Conservation (phyloP, 1,140 invertebrate species). For the Vanessa atalanta region DNA sequence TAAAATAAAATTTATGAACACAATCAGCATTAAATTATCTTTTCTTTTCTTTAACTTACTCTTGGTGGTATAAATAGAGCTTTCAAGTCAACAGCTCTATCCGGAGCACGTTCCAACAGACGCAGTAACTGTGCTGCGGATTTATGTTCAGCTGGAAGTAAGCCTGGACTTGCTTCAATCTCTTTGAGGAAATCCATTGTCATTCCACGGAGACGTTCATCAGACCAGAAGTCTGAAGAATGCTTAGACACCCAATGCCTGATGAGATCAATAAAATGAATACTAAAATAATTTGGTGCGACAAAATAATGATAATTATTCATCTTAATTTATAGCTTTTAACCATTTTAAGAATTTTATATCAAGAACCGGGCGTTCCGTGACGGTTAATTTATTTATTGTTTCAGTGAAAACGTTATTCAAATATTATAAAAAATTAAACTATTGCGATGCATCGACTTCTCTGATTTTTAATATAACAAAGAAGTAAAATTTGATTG, state of each 20-base stretch:
- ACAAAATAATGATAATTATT: no score
- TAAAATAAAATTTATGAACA: no score
- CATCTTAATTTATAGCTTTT: no score
- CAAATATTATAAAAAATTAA: no score
- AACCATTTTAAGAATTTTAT: no score
- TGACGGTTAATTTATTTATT: no score
- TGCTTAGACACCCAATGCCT: slow-evolving; percentile 87
- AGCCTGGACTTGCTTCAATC: slow-evolving; percentile 90
- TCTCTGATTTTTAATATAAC: no score
- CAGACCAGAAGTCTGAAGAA: slow-evolving; percentile 91
- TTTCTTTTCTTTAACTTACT: slow-evolving; percentile 82
- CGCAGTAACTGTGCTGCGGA: slow-evolving; percentile 91
- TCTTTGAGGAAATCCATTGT: slow-evolving; percentile 95
- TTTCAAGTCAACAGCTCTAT: slow-evolving; percentile 83
- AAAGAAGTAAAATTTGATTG: no score
- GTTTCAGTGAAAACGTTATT: no score
- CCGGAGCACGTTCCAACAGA: slow-evolving; percentile 86
- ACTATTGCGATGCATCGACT: no score
- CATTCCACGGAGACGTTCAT: slow-evolving; percentile 87
- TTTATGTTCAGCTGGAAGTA: slow-evolving; percentile 95
- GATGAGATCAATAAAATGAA: background rate
- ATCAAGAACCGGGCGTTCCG: no score
- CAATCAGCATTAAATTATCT: background rate
- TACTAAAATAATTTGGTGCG: background rate
- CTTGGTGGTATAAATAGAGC: slow-evolving; percentile 86